These are phyloP conservation scores for Channallabes apus DNA, from an alignment of 2,797 vertebrate genomes.

Conservation along the genomic window DNA sequence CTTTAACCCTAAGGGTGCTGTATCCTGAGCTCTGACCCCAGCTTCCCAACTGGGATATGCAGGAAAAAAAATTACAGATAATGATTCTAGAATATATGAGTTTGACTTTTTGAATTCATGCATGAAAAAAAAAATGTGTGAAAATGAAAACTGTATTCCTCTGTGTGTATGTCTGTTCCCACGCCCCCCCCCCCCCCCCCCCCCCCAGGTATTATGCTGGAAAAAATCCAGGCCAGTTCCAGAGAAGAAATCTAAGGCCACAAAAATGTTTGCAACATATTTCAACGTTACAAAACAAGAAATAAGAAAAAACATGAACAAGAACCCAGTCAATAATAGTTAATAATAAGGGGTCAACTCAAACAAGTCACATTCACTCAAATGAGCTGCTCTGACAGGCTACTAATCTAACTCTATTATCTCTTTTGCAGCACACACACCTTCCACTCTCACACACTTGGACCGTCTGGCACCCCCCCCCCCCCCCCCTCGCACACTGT, in stretches of 20 bases:
- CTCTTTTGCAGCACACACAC: constrained; percentile 42
- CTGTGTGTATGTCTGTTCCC: neutral
- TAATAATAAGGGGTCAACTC: neutral
- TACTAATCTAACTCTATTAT: constrained; percentile 29
- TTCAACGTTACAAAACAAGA: neutral
- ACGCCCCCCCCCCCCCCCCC: too few relatives aligned
- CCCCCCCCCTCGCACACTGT: constrained; percentile 16
- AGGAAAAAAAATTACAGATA: too few relatives aligned
- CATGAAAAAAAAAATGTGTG: too few relatives aligned
- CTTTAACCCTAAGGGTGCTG: too few relatives aligned
- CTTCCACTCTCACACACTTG: constrained; percentile 25
- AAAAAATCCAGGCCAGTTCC: neutral
- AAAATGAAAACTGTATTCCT: too few relatives aligned
- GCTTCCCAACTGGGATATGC: too few relatives aligned
- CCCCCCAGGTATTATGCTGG: neutral
- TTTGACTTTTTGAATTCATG: too few relatives aligned
- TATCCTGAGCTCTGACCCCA: too few relatives aligned
- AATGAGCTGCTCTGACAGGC: neutral
- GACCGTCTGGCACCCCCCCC: constrained; percentile 26
- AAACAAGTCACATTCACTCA: neutral
- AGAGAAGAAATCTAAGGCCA: neutral
- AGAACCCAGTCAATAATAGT: neutral
- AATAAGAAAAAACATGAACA: neutral
- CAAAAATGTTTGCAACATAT: neutral
- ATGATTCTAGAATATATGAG: too few relatives aligned